These are phyloP conservation scores for Caenorhabditis panamensis DNA, from an alignment of 2,888 invertebrate genomes.

Conservation along the genomic window DNA sequence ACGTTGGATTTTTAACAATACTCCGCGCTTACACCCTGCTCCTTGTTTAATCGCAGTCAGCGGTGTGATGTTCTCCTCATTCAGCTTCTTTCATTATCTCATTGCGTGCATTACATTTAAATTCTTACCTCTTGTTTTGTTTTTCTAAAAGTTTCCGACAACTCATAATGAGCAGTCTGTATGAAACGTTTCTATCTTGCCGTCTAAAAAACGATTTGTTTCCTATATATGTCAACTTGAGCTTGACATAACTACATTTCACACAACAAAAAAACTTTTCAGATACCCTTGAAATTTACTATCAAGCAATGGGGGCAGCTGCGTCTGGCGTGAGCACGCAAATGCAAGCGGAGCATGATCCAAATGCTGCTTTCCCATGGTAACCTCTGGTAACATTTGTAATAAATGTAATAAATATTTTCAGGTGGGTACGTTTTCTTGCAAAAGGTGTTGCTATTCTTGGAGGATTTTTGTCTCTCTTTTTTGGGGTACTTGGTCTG, in stretches of 20 bases:
- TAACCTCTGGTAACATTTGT: slow-evolving; percentile 3
- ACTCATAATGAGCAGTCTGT: too few relatives aligned
- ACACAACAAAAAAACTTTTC: too few relatives aligned
- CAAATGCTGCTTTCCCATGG: slow-evolving; percentile 77
- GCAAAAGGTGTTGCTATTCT: slow-evolving; percentile 80
- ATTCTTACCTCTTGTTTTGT: too few relatives aligned
- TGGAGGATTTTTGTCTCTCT: slow-evolving; percentile 80
- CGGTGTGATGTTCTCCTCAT: background rate
- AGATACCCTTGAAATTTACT: slow-evolving; percentile 6
- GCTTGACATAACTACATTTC: too few relatives aligned
- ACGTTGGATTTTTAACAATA: slow-evolving; percentile 28
- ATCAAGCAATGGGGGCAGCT: slow-evolving; percentile 72
- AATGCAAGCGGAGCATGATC: slow-evolving; percentile 80
- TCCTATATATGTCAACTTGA: too few relatives aligned
- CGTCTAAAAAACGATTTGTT: too few relatives aligned
- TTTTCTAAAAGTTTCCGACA: too few relatives aligned
- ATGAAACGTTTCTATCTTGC: too few relatives aligned
- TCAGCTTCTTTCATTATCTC: background rate
- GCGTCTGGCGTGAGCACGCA: slow-evolving; percentile 76
- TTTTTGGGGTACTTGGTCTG: slow-evolving; percentile 79
- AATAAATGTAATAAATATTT: background rate
- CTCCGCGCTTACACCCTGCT: slow-evolving; percentile 24
- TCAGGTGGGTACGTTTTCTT: slow-evolving; percentile 78
- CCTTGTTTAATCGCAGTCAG: slow-evolving; percentile 30
- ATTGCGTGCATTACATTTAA: too few relatives aligned